phyloP scores from a whole-genome alignment of 1,140 invertebrate species.

The Leptinotarsa defecta region DNA sequence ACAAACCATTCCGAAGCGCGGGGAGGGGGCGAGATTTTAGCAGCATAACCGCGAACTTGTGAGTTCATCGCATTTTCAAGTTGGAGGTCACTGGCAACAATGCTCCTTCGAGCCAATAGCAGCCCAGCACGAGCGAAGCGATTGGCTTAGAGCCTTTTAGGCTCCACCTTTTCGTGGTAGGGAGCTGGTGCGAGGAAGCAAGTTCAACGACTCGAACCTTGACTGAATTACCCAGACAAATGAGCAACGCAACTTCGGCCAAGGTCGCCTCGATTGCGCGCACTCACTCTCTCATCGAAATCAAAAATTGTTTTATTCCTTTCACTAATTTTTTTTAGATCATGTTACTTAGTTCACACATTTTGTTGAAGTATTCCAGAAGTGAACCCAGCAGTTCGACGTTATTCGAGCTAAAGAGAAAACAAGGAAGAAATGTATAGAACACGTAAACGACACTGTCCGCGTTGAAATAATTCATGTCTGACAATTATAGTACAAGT shows the following conservation, averaged over 20 bases:
- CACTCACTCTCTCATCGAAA: constrained; percentile 44
- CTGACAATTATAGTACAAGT: too few species aligned
- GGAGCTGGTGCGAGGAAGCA: constrained; percentile 44
- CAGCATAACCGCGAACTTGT: constrained; percentile 51
- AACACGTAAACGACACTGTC: too few species aligned
- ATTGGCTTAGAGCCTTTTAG: constrained; percentile 46
- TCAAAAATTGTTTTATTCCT: constrained; percentile 34
- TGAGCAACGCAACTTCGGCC: constrained; percentile 60
- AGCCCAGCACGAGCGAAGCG: constrained; percentile 45
- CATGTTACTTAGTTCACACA: too few species aligned
- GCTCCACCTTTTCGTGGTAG: constrained; percentile 46
- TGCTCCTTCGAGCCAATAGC: constrained; percentile 45
- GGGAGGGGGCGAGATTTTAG: constrained; percentile 43
- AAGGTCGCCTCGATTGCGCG: constrained; percentile 55
- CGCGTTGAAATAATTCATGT: too few species aligned
- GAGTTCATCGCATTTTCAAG: constrained; percentile 66
- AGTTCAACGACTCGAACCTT: constrained; percentile 71
- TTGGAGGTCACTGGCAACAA: constrained; percentile 66
- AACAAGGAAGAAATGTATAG: too few species aligned
- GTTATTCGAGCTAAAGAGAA: too few species aligned
- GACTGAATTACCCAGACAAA: constrained; percentile 70
- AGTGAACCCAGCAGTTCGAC: too few species aligned
- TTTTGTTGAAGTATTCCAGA: too few species aligned
- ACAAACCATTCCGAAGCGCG: constrained; percentile 43
- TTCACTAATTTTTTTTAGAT: constrained; percentile 39